phyloP scores from a whole-genome alignment of 1,140 invertebrate species.

The Ooceraea biroi region DNA sequence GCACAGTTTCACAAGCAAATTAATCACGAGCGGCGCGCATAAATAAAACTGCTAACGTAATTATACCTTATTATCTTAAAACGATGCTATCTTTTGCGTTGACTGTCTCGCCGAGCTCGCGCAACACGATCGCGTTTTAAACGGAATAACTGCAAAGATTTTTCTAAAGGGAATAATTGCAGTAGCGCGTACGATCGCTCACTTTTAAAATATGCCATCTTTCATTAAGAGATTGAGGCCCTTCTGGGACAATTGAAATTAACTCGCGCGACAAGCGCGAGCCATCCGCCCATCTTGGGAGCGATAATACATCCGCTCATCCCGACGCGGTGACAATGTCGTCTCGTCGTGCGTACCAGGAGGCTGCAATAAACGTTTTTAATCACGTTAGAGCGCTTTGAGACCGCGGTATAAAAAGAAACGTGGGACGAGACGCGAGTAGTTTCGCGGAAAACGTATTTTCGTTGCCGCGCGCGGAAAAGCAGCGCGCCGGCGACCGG shows the following conservation, averaged over 20 bases:
- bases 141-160: conserved; percentile 5
- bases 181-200: neutral
- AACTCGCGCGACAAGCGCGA: neutral
- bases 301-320: neutral
- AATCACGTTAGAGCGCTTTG: conserved; percentile 40
- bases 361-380: conserved; percentile 45
- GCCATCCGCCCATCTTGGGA: neutral
- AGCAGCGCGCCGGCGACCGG: conserved; percentile 50
- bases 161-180: conserved; percentile 7
- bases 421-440: too few species aligned
- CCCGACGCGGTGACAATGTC: neutral
- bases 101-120: neutral
- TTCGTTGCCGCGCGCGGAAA: conserved; percentile 19
- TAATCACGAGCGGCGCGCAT: neutral
- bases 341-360: neutral
- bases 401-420: conserved; percentile 1
- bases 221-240: conserved; percentile 25
- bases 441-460: conserved; percentile 51
- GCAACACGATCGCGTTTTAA: conserved; percentile 1
- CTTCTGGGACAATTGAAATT: conserved; percentile 48
- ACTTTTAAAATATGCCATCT: conserved; percentile 30
- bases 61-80: neutral
- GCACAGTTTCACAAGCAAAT: neutral
- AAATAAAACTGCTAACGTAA: neutral
- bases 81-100: neutral